Percentiles rank a stretch among this genome's conserved stretches.
These are phyloP conservation scores for Cetoscarus ocellatus DNA, from an alignment of 2,797 vertebrate genomes.

Conservation along the genomic window DNA sequence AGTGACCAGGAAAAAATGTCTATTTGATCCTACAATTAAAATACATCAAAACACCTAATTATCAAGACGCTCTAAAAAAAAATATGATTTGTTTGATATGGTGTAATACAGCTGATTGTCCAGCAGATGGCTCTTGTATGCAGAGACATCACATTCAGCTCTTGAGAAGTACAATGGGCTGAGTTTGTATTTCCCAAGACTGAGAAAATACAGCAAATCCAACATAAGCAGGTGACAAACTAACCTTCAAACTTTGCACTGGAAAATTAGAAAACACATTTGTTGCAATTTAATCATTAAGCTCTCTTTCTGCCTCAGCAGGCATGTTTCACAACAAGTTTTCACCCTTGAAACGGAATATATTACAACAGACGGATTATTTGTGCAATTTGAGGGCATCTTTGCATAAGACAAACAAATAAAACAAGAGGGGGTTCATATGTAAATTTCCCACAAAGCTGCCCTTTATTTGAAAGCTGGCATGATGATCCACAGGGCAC, in stretches of 20 bases:
- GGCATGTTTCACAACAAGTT: constrained; percentile 6
- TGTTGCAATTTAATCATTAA: constrained; percentile 24
- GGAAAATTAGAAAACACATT: background rate
- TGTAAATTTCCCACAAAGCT: background rate
- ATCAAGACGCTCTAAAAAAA: background rate
- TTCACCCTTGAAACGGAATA: constrained; percentile 9
- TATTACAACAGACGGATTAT: background rate
- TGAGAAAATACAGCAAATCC: background rate
- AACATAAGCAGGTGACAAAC: background rate
- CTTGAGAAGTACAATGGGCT: background rate
- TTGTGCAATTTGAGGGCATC: background rate
- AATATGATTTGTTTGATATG: background rate
- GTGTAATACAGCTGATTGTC: constrained; percentile 10
- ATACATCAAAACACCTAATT: background rate
- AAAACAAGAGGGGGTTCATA: background rate
- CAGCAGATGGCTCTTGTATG: constrained; percentile 47
- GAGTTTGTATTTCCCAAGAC: constrained; percentile 11
- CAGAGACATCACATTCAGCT: background rate
- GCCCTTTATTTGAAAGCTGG: constrained; percentile 10
- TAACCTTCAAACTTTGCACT: constrained; percentile 5
- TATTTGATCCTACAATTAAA: background rate
- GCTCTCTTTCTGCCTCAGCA: background rate
- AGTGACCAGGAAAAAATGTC: background rate
- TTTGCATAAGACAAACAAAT: background rate
- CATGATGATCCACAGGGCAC: constrained; percentile 2